Base-by-base conservation (phyloP, 2,888 invertebrate genomes). In the Protodeltote pygarga region DNA sequence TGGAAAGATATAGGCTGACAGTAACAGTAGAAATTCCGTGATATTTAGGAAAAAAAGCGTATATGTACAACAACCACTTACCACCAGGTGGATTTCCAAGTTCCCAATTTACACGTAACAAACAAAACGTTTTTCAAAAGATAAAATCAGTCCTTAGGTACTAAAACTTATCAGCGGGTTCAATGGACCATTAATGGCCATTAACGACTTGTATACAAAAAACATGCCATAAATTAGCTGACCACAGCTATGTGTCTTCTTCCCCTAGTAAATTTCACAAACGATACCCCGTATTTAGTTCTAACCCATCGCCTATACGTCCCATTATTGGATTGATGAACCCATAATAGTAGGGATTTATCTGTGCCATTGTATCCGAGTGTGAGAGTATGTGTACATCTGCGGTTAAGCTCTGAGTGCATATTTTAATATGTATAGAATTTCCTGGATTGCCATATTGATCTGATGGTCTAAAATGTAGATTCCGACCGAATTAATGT, bases 211-310 rank as follows among this genome's bases (percentile, higher is more conserved):
- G 75, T 74, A 67, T 73, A 86, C 85, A 90, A 91, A 90, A 90
- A 91, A 90, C 89, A 89, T 77, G 79, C 75, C 60, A 89, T 91
- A 91, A 89, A 91, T 91, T 82, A 81, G 65, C 53, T 50, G 72
- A 77, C 83, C 84, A 72, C 84, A 77, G 68, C 83, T 71, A 85
- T 90, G 77, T 76, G 73, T 91, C 91, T 91, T 85, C 71, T 73
- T 72, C 66, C 74, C 69, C 69, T 71, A 72, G 63, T 79, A 77
- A 76, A 81, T 79, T 78, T 74, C 70, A 73, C 65, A 58, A 65
- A 71, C 65, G 70, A 70, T 72, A 67, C 61, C 49, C 62, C 53
- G 58, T 68, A 65, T 68, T 68, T 71, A 77, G 72, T 69, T 62
- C 54, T 65, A 63, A 51, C 63, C 62, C 60, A 42, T 65, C 65